Percentiles rank a stretch among this genome's conserved stretches.
These are phyloP conservation scores for Helogale parvula DNA, from an alignment of 2,113 vertebrate genomes.

Conservation along the genomic window DNA sequence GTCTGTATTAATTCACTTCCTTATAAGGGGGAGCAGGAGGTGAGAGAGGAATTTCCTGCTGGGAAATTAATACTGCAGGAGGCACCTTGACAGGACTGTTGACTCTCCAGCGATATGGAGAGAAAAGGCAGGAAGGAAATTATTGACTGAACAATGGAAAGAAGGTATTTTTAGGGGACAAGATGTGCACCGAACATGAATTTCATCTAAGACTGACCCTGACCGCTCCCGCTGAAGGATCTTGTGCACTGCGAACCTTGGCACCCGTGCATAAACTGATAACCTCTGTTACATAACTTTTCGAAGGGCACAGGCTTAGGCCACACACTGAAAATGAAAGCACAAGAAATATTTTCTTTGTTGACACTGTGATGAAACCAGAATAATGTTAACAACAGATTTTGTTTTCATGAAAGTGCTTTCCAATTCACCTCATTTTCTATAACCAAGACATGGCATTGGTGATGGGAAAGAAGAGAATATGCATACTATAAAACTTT, in stretches of 20 bases:
- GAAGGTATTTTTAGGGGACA: neutral
- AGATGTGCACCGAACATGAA: neutral
- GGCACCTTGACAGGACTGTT: neutral
- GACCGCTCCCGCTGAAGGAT: neutral
- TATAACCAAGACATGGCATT: neutral
- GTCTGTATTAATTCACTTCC: neutral
- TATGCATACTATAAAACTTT: neutral
- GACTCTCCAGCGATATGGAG: neutral
- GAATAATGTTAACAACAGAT: slow-evolving; percentile 10
- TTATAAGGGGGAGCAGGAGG: neutral
- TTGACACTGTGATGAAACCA: slow-evolving; percentile 23
- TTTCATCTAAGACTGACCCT: neutral
- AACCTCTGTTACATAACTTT: slow-evolving; percentile 13
- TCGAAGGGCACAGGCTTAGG: slow-evolving; percentile 18
- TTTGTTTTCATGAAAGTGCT: neutral
- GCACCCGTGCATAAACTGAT: neutral
- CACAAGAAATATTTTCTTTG: neutral
- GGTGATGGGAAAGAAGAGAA: slow-evolving; percentile 9
- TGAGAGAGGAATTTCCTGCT: neutral
- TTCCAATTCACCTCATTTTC: slow-evolving; percentile 3
- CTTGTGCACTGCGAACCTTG: neutral
- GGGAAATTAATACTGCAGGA: neutral
- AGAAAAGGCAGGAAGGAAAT: neutral
- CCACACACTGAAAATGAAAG: neutral
- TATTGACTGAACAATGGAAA: neutral